Base-by-base conservation (phyloP, 2,113 vertebrate genomes). In the Antechinus stuartii region DNA sequence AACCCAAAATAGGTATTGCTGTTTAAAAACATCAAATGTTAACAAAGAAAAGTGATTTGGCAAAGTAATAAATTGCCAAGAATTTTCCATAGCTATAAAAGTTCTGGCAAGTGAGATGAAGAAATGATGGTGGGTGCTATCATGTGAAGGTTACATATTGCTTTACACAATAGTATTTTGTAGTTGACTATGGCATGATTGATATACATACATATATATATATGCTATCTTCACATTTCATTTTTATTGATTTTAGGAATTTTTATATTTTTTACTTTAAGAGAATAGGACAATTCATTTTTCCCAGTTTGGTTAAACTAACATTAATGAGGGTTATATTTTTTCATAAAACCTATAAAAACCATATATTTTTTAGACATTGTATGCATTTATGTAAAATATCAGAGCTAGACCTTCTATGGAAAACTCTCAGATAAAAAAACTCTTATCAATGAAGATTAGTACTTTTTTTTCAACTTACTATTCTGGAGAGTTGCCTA, bases 341-440 rank as follows among this genome's bases (percentile, higher is more conserved):
- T 90, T n/a, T 95, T 94, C 22, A 52, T 27, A 94, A 95, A 90
- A 93, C n/a, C 68, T 95, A 52, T 89, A n/a, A 91, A 84, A 84
- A n/a, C 76, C 94, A 55, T 95, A 0, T 26, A 53, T 94, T 91
- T 57, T 49, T 93, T 57, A 93, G 61, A 61, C 7, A 68, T n/a
- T 5, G 49, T 91, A 91, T 91, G 27, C 84, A 30, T 53, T 89
- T 89, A 94, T 50, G 3, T 53, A 11, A 35, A 54, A 27, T 92
- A 55, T 57, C 46, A 26, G 7, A 16, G 7, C 35, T n/a, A 89
- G 19, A 55, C 92, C 8, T 19, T 8, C 27, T 23, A 93, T 46
- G 23, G 61, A 95, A 90, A 95, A 91, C 11, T 56, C 23, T 84
- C 8, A 89, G 54, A 27, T 16, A 16, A 68, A 3, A 68, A 35